phyloP scores from a whole-genome alignment of 2,797 vertebrate species.

The Tarsius wallacei region DNA sequence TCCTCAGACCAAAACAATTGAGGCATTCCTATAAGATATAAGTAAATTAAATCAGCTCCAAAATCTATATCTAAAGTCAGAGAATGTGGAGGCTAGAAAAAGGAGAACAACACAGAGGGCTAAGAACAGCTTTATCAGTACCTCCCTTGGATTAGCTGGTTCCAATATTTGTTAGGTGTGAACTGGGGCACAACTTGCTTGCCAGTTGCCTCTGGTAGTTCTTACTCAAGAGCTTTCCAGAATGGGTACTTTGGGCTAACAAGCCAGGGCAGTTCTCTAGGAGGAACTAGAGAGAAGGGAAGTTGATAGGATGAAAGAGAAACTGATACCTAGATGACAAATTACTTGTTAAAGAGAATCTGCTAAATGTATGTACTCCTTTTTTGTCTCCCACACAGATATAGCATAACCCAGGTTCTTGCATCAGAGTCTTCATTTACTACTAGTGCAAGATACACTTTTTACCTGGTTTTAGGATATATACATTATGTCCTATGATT shows the following conservation, averaged over 20 bases:
- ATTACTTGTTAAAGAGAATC: background rate
- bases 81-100: background rate
- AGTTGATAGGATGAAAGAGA: background rate
- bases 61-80: slow-evolving; percentile 22
- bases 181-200: background rate
- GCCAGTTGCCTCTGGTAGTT: background rate
- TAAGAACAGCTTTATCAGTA: background rate
- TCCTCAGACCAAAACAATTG: background rate
- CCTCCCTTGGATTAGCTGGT: background rate
- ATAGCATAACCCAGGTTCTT: background rate
- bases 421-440: background rate
- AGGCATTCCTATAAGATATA: slow-evolving; percentile 5
- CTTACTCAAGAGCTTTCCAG: background rate
- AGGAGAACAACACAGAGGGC: background rate
- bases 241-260: background rate
- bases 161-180: background rate
- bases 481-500: background rate
- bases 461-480: background rate
- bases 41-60: background rate
- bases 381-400: background rate
- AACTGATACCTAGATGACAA: background rate
- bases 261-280: background rate
- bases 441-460: background rate
- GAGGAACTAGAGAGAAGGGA: background rate
- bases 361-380: background rate